These are phyloP conservation scores for Capreolus pygargus DNA, from an alignment of 2,113 vertebrate species.

Conservation along the genomic window DNA sequence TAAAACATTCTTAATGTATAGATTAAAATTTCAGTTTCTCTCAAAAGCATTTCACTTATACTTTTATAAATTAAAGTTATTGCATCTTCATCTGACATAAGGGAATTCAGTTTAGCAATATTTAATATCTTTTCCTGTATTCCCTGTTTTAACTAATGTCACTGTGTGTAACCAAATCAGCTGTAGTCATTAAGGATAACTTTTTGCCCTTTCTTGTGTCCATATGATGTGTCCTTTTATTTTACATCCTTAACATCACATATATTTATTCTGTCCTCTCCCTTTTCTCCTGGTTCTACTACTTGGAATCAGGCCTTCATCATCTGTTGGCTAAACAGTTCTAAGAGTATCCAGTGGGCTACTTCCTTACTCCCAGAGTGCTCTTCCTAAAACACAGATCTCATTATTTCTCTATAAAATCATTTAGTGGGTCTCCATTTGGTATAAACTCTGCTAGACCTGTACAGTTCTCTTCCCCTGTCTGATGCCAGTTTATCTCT, in stretches of 20 bases:
- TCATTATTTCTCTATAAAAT: not conserved
- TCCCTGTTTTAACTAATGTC: not conserved
- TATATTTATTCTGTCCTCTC: not conserved
- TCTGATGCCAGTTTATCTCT: not conserved
- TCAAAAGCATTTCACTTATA: slow-evolving; percentile 2
- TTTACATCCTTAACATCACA: not conserved
- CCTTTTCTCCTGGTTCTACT: not conserved
- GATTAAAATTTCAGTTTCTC: slow-evolving; percentile 28
- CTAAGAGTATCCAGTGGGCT: not conserved
- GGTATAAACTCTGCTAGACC: not conserved
- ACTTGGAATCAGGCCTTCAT: not conserved
- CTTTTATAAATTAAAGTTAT: not conserved
- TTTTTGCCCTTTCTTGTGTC: not conserved
- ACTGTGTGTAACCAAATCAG: not conserved
- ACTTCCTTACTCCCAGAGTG: not conserved
- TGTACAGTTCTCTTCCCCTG: not conserved
- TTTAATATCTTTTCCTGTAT: not conserved
- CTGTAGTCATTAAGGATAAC: not conserved
- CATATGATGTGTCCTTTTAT: not conserved
- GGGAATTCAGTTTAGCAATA: not conserved
- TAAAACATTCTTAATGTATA: not conserved
- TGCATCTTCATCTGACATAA: not conserved
- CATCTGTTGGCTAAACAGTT: not conserved
- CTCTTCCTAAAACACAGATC: not conserved
- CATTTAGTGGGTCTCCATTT: not conserved